Evolutionary conservation across 1,140 invertebrate genomes (phyloP), one percentile per base, ranked within the genome.

Genomic region (Drosophila asahinai): DNA sequence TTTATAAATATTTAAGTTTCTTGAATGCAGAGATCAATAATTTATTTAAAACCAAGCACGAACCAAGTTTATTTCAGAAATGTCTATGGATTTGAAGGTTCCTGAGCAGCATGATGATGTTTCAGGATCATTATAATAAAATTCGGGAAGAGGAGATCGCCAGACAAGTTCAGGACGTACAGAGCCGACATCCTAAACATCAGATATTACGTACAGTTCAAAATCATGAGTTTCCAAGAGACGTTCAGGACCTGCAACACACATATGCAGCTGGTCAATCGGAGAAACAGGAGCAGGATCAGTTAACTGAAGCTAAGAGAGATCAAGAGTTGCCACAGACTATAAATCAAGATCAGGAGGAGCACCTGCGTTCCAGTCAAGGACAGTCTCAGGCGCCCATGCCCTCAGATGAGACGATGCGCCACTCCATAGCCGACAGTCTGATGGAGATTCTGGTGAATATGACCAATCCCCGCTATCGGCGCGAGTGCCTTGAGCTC

Each of bases 401-500:
- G 79, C 84, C 84, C 1, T 25, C 86, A 5, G 84, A 81, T 25
- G 71, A 90, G 3, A 15, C 65, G 2, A 64, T 90, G 51, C 79
- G 86, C 2, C 81, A 80, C 25, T 77, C 81, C 7, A 90, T 90
- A 47, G 81, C 86, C 15, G 60, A 73, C 15, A 80, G 57, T 25
- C 47, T 90, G 11, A 77, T 80, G 33, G 81, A 90, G 38, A 77
- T 90, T 4, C 11, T 90, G 67, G 62, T 77, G n/a, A 90, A 90
- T 54, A 90, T 90, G 86, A 47, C 7, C 14, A 52, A 62, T 62
- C 12, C 11, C 12, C 61, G 40, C 0, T 55, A 43, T 19, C 75
- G 65, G 22, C 67, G 66, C 38, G 51, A 67, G n/a, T 90, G 86
- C 15, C 70, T 74, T 2, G 59, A 90, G 40, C 57, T 90, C 17